These are phyloP conservation scores for Tokudaia muenninki DNA, from an alignment of 2,797 vertebrate genomes.

Conservation along the genomic window DNA sequence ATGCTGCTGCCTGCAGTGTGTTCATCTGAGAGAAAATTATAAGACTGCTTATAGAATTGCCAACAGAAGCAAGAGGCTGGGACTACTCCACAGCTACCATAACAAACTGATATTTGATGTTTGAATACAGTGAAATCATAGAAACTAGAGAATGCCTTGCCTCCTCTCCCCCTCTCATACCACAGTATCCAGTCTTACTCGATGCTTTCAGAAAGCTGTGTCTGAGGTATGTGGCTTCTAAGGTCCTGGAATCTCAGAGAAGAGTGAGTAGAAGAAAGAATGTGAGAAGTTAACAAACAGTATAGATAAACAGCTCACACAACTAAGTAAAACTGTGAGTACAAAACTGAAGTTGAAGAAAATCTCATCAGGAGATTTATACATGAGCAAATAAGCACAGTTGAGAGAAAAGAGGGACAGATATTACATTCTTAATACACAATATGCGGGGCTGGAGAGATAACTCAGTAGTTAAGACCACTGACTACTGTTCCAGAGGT, in stretches of 20 bases:
- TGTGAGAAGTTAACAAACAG: neutral
- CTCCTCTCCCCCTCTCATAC: neutral
- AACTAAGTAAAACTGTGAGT: constrained; percentile 13
- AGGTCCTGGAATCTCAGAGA: neutral
- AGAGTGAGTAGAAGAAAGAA: neutral
- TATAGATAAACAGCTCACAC: neutral
- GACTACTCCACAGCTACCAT: neutral
- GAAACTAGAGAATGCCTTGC: neutral
- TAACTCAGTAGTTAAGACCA: too few relatives aligned
- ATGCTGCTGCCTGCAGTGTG: neutral
- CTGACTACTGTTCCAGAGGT: too few relatives aligned
- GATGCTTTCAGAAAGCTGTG: neutral
- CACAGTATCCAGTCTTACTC: neutral
- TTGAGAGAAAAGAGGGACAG: neutral
- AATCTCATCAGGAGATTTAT: neutral
- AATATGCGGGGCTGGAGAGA: neutral
- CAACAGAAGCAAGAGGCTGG: neutral
- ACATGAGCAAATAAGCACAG: neutral
- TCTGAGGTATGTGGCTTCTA: neutral
- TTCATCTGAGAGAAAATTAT: neutral
- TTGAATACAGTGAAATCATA: neutral
- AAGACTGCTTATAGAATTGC: neutral
- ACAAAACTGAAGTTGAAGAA: neutral
- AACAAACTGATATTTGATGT: neutral
- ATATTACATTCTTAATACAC: neutral